Percentiles rank a stretch among this genome's conserved stretches.
phyloP scores from a whole-genome alignment of 2,113 vertebrate species.

The Garra rufa region DNA sequence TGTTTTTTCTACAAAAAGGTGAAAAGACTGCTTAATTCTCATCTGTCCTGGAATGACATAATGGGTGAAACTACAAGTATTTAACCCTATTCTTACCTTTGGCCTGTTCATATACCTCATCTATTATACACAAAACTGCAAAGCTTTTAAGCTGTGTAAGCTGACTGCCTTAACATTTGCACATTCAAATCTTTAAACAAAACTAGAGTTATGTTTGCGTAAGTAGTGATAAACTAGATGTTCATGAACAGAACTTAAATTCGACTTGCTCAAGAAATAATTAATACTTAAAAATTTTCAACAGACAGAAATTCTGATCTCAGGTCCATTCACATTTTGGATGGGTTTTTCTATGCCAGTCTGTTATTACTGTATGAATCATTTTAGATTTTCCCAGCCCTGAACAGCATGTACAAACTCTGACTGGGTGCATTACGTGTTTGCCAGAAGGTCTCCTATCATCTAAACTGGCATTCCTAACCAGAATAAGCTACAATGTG shows the following conservation, averaged over 20 bases:
- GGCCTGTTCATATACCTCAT: not conserved
- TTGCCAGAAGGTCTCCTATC: not conserved
- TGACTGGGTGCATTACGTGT: not conserved
- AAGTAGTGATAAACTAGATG: not conserved
- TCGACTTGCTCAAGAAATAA: not conserved
- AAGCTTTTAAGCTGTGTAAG: not conserved
- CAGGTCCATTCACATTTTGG: not conserved
- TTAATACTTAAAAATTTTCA: not conserved
- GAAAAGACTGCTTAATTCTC: not conserved
- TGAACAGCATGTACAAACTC: not conserved
- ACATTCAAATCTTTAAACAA: not conserved
- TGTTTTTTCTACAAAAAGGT: not conserved
- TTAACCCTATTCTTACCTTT: not conserved
- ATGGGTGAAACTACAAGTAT: not conserved
- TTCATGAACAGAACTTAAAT: not conserved
- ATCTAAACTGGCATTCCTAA: not conserved
- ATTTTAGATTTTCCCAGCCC: slow-evolving; percentile 1
- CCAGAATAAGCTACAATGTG: not conserved
- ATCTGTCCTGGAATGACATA: not conserved
- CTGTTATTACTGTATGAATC: not conserved
- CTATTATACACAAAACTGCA: not conserved
- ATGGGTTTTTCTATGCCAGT: not conserved
- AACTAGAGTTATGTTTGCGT: not conserved
- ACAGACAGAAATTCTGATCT: not conserved
- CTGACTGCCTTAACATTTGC: not conserved